These are phyloP conservation scores for Gopherus flavomarginatus DNA, from an alignment of 2,113 vertebrate genomes.

Conservation along the genomic window DNA sequence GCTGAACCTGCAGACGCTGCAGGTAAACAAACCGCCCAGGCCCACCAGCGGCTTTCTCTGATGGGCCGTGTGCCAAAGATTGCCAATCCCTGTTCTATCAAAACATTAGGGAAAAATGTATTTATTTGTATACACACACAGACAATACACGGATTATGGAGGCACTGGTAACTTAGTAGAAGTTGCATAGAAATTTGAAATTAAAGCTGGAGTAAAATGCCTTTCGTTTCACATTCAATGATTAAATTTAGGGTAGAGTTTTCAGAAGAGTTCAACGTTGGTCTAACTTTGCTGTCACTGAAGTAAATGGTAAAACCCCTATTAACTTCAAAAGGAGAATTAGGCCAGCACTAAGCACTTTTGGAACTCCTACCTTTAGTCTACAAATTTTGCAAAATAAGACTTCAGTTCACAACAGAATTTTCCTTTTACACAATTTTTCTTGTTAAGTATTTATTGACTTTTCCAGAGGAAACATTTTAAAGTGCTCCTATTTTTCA, in stretches of 20 bases:
- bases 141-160: neutral
- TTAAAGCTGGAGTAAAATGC: neutral
- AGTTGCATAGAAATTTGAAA: neutral
- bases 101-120: neutral
- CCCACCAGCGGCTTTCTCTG: too few relatives aligned
- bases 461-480: neutral
- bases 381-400: neutral
- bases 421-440: neutral
- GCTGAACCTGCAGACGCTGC: too few relatives aligned
- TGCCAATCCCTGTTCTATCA: neutral
- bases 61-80: too few relatives aligned
- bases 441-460: neutral
- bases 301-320: neutral
- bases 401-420: neutral
- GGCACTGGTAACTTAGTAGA: fast-evolving
- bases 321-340: neutral
- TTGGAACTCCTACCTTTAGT: neutral
- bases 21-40: too few relatives aligned
- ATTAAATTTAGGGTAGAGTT: neutral
- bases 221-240: neutral
- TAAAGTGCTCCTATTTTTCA: neutral
- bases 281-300: neutral
- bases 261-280: neutral
- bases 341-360: neutral
- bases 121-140: fast-evolving